These are phyloP conservation scores for Microctonus hyperodae DNA, from an alignment of 2,888 invertebrate species.

Conservation along the genomic window DNA sequence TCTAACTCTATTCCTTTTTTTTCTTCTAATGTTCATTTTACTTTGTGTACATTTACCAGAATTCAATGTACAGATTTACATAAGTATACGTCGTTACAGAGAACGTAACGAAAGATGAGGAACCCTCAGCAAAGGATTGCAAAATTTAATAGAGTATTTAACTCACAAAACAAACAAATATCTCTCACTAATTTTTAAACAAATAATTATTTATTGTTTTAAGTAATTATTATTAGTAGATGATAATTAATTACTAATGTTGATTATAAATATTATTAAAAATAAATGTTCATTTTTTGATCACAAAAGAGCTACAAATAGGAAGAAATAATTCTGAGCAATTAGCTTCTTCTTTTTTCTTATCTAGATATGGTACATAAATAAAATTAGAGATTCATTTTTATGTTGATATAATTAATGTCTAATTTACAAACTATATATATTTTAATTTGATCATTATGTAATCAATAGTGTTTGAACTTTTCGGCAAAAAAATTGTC, in stretches of 20 bases:
- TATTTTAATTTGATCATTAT: background rate
- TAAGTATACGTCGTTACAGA: conserved; percentile 7
- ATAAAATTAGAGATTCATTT: background rate
- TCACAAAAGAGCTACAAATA: background rate
- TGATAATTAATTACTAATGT: background rate
- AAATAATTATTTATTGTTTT: background rate
- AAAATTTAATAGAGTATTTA: background rate
- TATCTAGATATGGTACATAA: background rate
- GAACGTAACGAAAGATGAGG: conserved; percentile 10
- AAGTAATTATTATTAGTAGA: background rate
- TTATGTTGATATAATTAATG: background rate
- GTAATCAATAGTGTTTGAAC: background rate
- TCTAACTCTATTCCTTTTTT: conserved; percentile 30
- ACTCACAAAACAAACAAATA: background rate
- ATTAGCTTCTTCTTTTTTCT: background rate
- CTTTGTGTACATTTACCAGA: conserved; percentile 13
- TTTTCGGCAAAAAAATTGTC: background rate
- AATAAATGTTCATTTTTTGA: background rate
- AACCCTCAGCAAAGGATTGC: background rate
- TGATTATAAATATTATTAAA: background rate
- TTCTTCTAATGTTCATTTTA: conserved; percentile 8
- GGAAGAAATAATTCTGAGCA: background rate
- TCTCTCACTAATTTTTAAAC: background rate
- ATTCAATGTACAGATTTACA: background rate
- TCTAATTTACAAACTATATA: background rate